A percentile compares a stretch with the other conserved stretches of the same genome.
Evolutionary conservation across 2,797 vertebrate genomes (phyloP).

Genomic region (Micropoecilia bifurca): DNA sequence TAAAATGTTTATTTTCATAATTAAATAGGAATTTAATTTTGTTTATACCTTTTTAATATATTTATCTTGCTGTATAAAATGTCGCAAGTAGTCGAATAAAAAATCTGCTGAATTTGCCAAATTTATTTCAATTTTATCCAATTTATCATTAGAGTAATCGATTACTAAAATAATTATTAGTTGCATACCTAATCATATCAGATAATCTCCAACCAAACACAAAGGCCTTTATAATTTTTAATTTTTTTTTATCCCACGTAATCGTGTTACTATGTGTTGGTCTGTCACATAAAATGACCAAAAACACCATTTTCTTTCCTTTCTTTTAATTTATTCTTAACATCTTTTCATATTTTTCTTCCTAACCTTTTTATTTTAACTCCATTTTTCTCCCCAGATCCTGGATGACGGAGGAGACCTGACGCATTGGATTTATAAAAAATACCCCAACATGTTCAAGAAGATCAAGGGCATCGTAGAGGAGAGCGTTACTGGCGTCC

Average conservation of each 20-base stretch:
- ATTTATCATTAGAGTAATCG: too few species aligned
- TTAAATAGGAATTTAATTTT: too few species aligned
- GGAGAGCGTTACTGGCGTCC: constrained; percentile 97
- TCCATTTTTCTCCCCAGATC: constrained; percentile 80
- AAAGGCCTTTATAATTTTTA: not conserved
- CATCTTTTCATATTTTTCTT: not conserved
- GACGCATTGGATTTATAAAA: constrained; percentile 99
- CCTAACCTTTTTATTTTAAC: not conserved
- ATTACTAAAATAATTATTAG: too few species aligned
- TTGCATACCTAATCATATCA: not conserved
- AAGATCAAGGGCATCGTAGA: constrained; percentile 99
- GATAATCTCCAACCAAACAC: not conserved
- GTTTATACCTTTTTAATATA: too few species aligned
- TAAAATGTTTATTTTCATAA: too few species aligned
- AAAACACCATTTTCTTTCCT: not conserved
- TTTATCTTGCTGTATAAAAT: too few species aligned
- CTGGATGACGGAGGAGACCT: constrained; percentile 96
- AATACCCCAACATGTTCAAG: constrained; percentile 99
- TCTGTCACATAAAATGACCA: not conserved
- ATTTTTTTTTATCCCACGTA: not conserved
- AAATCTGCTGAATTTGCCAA: too few species aligned
- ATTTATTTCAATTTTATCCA: too few species aligned
- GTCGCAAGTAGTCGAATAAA: too few species aligned
- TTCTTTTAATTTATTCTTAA: not conserved
- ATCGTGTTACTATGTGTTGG: not conserved